Base-by-base conservation (phyloP, 2,113 vertebrate species). In the Pterocles burchelli region DNA sequence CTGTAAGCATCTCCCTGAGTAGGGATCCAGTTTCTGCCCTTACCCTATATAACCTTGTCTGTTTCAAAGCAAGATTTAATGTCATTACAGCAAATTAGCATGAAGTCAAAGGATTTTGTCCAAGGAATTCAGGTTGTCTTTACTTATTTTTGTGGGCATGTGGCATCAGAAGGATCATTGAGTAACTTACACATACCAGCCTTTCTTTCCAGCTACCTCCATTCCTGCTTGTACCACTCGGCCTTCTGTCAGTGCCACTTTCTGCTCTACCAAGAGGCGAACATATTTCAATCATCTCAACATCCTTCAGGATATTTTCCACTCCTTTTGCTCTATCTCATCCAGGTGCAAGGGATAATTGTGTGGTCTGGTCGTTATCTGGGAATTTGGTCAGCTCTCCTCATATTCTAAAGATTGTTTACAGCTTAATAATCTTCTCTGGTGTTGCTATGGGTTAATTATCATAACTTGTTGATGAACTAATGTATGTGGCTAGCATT, bases 1-100 rank as follows among this genome's bases (percentile, higher is more conserved):
- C 48, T n/a, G 7, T 71, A 22, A 80, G 65, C 52, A 11, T 72
- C 16, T 93, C 76, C 68, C 84, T 84, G 68, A 84, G 28, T 1
- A 62, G 51, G 12, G 52, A 93, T 95, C 52, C 29, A 12, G 54
- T 97, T 95, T 86, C 80, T 93, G 68, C 61, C 65, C 26, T 90
- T 58, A 84, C 86, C 68, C 73, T 75, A 1, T 38, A 48, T 87
- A 89, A 95, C 73, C 73, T 89, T 45, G 63, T 33, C 10, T 1
- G 13, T 49, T 90, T 86, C 91, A 84, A 84, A 93, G 81, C 48
- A 78, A 52, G 62, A 43, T 79, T 79, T 88, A 71, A 61, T 90
- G 57, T 71, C 57, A 16, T 87, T 90, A 78, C 55, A 92, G 63
- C 12, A 88, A 76, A 78, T 28, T 87, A 91, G 48, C 62, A 18